Evolutionary conservation across 2,888 invertebrate species (phyloP).

Genomic region (Myathropa florea): DNA sequence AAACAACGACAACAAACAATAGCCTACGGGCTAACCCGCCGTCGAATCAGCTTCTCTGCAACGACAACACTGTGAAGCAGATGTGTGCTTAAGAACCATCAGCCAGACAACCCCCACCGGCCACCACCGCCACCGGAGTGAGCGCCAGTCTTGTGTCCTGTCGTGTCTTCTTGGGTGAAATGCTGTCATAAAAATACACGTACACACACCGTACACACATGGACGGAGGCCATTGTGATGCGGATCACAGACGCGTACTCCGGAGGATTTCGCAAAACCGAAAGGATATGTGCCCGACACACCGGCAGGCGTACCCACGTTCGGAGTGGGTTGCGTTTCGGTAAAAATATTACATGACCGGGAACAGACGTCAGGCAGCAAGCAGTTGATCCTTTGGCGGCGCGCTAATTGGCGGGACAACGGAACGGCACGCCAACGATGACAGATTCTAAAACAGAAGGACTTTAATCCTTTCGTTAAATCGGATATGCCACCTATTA

Average conservation of each 20-base stretch:
- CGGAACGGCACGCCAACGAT: background rate
- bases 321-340: background rate
- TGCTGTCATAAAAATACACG: constrained; percentile 45
- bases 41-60: background rate
- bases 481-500: constrained; percentile 21
- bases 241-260: constrained; percentile 6
- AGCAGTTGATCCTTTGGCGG: background rate
- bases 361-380: background rate
- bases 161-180: constrained; percentile 26
- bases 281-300: background rate
- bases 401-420: background rate
- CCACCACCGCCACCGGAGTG: background rate
- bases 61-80: constrained; percentile 10
- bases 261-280: constrained; percentile 14
- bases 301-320: background rate
- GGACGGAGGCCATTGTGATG: constrained; percentile 19
- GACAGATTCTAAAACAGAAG: constrained; percentile 53
- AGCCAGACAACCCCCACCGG: background rate
- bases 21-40: constrained; percentile 14
- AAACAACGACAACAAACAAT: constrained; percentile 39
- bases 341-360: background rate
- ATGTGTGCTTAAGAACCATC: constrained; percentile 30
- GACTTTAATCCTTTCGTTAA: constrained; percentile 62
- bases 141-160: background rate
- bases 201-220: background rate